phyloP scores from a whole-genome alignment of 2,888 invertebrate genomes.

The Ceriagrion tenellum region DNA sequence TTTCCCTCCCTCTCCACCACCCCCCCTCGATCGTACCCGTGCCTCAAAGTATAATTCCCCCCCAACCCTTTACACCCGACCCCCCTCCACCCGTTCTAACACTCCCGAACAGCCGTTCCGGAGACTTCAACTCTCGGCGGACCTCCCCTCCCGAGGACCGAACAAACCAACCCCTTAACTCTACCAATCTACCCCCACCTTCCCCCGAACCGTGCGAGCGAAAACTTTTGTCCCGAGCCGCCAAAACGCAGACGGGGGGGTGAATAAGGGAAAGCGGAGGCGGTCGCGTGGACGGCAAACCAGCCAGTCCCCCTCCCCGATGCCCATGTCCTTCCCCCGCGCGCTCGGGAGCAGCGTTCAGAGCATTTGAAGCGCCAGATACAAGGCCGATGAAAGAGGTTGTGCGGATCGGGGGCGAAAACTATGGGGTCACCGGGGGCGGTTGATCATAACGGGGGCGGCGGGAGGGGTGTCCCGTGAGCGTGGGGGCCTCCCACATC shows the following conservation, averaged over 20 bases:
- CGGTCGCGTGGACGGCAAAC: constrained; percentile 57
- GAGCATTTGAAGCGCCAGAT: constrained; percentile 57
- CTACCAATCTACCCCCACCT: neutral
- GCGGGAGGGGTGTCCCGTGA: neutral
- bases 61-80: neutral
- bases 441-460: neutral
- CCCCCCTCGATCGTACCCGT: neutral
- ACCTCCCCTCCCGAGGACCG: neutral
- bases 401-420: neutral
- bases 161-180: neutral
- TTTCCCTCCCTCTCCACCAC: neutral
- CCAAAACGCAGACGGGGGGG: neutral
- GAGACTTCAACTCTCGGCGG: constrained; percentile 37
- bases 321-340: neutral
- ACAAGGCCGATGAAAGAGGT: constrained; percentile 49
- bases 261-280: neutral
- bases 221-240: constrained; percentile 55
- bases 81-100: neutral
- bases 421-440: constrained; percentile 41
- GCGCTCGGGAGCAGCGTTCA: neutral
- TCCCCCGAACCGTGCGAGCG: neutral
- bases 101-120: neutral
- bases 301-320: neutral
- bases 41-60: neutral
- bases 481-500: constrained; percentile 12